Conservation (phyloP, 2,113 vertebrate genomes). For the Neogale vison region DNA sequence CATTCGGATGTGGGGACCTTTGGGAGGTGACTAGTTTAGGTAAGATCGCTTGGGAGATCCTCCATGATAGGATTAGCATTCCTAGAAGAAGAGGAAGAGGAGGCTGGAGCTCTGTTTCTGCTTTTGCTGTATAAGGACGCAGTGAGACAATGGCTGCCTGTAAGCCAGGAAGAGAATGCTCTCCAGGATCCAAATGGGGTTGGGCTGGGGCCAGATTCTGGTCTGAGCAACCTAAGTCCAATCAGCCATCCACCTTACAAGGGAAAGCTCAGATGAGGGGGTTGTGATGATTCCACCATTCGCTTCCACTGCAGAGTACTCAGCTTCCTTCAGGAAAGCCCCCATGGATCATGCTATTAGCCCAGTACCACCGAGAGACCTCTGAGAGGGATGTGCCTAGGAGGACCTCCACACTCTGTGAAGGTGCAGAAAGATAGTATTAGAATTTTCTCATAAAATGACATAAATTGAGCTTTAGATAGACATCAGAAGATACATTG, state of each 20-base stretch:
- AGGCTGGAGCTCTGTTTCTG: neutral
- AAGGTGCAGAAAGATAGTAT: neutral
- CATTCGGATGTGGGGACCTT: neutral
- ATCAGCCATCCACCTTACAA: accelerated
- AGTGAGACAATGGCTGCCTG: neutral
- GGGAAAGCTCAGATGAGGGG: neutral
- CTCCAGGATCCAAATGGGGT: neutral
- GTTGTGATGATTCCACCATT: neutral
- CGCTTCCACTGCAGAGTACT: neutral
- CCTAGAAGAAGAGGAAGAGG: neutral
- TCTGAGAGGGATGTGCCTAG: neutral
- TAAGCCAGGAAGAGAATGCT: neutral
- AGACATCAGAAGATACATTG: neutral
- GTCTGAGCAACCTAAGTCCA: neutral
- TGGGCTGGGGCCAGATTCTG: neutral
- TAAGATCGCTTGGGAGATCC: neutral
- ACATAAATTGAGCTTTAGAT: too few relatives aligned
- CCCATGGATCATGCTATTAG: neutral
- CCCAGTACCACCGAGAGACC: neutral
- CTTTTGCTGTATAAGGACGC: neutral
- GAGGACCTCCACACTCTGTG: neutral
- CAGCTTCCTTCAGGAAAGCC: neutral
- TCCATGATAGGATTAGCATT: neutral
- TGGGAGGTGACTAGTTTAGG: neutral
- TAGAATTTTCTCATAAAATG: neutral